phyloP scores from a whole-genome alignment of 2,888 invertebrate genomes.

The Eristalis intricaria region DNA sequence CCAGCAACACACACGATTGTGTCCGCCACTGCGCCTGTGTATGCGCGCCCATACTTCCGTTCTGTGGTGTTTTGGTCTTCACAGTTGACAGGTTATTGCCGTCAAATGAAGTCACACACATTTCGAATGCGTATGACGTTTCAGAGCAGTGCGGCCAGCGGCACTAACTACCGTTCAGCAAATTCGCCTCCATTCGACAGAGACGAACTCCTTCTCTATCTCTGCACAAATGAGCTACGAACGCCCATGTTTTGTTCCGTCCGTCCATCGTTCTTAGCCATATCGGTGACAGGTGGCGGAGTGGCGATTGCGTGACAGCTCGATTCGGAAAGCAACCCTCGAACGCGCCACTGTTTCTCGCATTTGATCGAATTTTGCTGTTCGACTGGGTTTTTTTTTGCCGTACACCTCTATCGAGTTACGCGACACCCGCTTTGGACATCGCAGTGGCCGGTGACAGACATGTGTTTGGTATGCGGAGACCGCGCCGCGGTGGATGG shows the following conservation, averaged over 20 bases:
- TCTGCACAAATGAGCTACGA: not conserved
- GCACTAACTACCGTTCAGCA: conserved; percentile 13
- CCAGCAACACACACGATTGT: conserved; percentile 33
- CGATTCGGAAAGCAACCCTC: conserved; percentile 57
- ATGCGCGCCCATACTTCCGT: conserved; percentile 74
- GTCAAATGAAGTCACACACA: conserved; percentile 70
- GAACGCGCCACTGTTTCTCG: conserved; percentile 9
- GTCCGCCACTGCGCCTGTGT: conserved; percentile 40
- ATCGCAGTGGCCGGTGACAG: not conserved
- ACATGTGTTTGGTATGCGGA: conserved; percentile 58
- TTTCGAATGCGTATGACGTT: conserved; percentile 67
- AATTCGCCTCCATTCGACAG: conserved; percentile 38
- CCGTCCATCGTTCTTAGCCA: not conserved
- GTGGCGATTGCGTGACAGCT: conserved; percentile 54
- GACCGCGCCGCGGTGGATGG: conserved; percentile 15
- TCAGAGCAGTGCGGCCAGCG: conserved; percentile 24
- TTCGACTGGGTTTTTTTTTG: not conserved
- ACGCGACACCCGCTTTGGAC: conserved; percentile 22
- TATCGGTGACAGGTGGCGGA: conserved; percentile 3
- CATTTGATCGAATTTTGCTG: conserved; percentile 10
- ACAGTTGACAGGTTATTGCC: conserved; percentile 75
- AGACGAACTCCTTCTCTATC: conserved; percentile 31
- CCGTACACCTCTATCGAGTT: not conserved
- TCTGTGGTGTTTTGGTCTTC: conserved; percentile 74
- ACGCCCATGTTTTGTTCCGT: not conserved